Conservation (phyloP, 2,113 vertebrate species). For the Perca fluviatilis region DNA sequence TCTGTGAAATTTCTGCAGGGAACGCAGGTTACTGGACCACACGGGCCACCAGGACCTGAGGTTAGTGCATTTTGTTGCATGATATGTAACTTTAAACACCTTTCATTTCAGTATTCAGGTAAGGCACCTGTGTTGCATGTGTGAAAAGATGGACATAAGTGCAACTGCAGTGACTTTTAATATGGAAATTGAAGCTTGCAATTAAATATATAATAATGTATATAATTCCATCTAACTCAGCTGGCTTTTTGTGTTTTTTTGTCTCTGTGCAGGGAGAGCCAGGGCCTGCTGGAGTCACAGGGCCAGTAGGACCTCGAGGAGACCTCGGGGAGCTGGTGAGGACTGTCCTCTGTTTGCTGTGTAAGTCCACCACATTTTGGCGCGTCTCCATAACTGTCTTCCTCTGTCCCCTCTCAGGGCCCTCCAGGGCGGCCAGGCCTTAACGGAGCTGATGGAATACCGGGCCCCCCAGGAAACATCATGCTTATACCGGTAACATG, state of each 20-base stretch:
- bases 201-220: neutral
- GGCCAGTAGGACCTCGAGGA: slow-evolving; percentile 90
- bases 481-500: slow-evolving; percentile 93
- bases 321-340: slow-evolving; percentile 95
- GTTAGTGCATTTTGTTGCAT: slow-evolving; percentile 78
- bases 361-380: neutral
- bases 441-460: slow-evolving; percentile 94
- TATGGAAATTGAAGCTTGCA: neutral
- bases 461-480: slow-evolving; percentile 95
- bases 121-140: neutral
- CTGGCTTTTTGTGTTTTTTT: neutral
- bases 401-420: slow-evolving; percentile 83
- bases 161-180: neutral
- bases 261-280: slow-evolving; percentile 69
- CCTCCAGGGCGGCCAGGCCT: slow-evolving; percentile 91
- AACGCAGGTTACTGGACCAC: slow-evolving; percentile 90
- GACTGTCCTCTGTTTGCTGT: neutral
- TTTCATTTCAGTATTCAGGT: neutral
- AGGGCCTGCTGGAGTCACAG: slow-evolving; percentile 90
- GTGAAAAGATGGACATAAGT: neutral
- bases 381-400: neutral
- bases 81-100: slow-evolving; percentile 12
- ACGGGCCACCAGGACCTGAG: slow-evolving; percentile 89
- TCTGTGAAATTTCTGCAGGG: slow-evolving; percentile 82
- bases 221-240: neutral